Percentiles rank a stretch among this genome's conserved stretches.
These are phyloP conservation scores for Gobionotothen gibberifrons DNA, from an alignment of 2,797 vertebrate species.

Conservation along the genomic window DNA sequence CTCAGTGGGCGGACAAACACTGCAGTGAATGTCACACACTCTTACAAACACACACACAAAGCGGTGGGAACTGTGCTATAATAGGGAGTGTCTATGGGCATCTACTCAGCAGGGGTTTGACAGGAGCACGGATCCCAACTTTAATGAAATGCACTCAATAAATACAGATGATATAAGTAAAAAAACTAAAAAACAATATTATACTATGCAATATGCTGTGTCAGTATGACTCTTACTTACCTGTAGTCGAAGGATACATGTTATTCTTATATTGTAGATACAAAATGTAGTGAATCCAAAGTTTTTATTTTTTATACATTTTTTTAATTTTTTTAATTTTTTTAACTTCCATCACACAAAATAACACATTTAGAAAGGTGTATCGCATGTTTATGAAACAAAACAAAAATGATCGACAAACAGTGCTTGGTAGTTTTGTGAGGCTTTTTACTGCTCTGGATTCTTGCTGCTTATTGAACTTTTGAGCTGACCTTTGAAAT, in stretches of 20 bases:
- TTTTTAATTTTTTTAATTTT: constrained; percentile 11
- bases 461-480: not conserved
- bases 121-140: constrained; percentile 14
- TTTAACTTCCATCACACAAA: constrained; percentile 19
- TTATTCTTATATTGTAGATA: not conserved
- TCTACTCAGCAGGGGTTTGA: constrained; percentile 41
- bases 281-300: not conserved
- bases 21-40: constrained; percentile 37
- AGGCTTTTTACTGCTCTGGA: not conserved
- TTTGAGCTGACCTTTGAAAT: not conserved
- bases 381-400: constrained; percentile 19
- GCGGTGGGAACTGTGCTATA: constrained; percentile 64
- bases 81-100: constrained; percentile 50
- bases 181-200: not conserved
- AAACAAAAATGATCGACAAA: constrained; percentile 15
- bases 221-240: not conserved
- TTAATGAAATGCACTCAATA: not conserved
- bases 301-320: not conserved
- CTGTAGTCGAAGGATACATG: not conserved
- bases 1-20: constrained; percentile 59
- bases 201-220: too few species aligned
- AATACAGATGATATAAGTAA: not conserved
- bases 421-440: not conserved
- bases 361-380: constrained; percentile 12
- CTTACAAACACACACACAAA: constrained; percentile 11